Evolutionary conservation across 2,797 vertebrate genomes (phyloP).

Genomic region (Xenentodon cancila): DNA sequence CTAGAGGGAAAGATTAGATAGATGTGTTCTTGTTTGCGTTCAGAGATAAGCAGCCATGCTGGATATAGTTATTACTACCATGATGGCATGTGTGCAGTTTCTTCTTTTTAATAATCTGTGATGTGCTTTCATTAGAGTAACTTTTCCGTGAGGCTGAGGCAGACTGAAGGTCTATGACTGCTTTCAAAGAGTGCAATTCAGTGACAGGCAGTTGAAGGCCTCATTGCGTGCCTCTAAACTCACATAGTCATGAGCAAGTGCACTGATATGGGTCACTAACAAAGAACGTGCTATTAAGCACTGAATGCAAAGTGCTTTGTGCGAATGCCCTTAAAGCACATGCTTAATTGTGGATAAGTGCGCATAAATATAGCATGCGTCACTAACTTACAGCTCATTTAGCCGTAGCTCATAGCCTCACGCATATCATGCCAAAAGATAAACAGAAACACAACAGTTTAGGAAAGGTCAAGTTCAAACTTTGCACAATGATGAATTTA

Average conservation of each 20-base stretch:
- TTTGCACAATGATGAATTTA: not conserved
- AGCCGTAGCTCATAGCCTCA: slow-evolving; percentile 37
- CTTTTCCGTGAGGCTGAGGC: slow-evolving; percentile 2
- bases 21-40: slow-evolving; percentile 68
- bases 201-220: slow-evolving; percentile 34
- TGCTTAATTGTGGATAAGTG: slow-evolving; percentile 67
- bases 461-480: slow-evolving; percentile 12
- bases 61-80: slow-evolving; percentile 59
- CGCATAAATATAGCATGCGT: slow-evolving; percentile 57
- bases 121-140: slow-evolving; percentile 42
- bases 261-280: slow-evolving; percentile 57
- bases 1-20: slow-evolving; percentile 71
- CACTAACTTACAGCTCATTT: slow-evolving; percentile 47
- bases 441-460: slow-evolving; percentile 37
- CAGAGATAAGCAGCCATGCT: slow-evolving; percentile 57
- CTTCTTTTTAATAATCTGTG: slow-evolving; percentile 42
- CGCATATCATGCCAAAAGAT: slow-evolving; percentile 21
- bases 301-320: slow-evolving; percentile 49
- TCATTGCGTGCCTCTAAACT: slow-evolving; percentile 37
- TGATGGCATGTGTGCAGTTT: slow-evolving; percentile 38
- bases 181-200: slow-evolving; percentile 31
- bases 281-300: slow-evolving; percentile 49
- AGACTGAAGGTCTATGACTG: slow-evolving; percentile 15
- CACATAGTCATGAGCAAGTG: slow-evolving; percentile 43
- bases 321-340: slow-evolving; percentile 52